phyloP scores from a whole-genome alignment of 2,797 vertebrate species.

The Catamblyrhynchus diadema region DNA sequence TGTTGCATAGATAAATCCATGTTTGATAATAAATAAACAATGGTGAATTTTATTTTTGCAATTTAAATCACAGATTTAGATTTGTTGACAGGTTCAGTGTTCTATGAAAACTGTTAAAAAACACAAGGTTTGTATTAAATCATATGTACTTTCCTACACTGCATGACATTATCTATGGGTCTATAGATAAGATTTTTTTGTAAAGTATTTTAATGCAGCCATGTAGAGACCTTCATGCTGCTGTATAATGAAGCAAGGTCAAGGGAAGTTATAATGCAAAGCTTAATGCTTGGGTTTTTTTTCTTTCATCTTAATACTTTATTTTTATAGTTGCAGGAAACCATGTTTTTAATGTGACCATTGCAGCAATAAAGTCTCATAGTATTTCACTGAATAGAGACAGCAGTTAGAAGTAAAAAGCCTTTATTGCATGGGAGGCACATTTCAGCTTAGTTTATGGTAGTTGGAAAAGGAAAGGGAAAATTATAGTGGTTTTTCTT shows the following conservation, averaged over 20 bases:
- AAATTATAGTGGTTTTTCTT: background rate
- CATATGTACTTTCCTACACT: background rate
- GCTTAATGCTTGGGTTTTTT: accelerated
- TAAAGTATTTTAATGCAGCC: background rate
- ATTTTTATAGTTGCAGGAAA: background rate
- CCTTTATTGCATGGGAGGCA: background rate
- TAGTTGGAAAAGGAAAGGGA: background rate
- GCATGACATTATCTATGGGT: accelerated
- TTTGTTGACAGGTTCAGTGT: background rate
- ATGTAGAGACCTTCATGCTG: background rate
- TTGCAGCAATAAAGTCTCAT: background rate
- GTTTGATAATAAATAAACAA: background rate
- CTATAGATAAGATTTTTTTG: background rate
- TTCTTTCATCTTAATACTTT: background rate
- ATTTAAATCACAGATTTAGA: background rate
- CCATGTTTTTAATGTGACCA: background rate
- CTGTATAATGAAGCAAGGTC: background rate
- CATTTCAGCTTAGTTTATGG: background rate
- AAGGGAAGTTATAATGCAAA: background rate
- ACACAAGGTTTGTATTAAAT: background rate
- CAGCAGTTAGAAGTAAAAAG: background rate
- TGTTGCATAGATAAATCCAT: background rate
- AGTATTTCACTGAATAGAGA: background rate
- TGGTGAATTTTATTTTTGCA: background rate
- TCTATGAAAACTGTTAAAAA: background rate